phyloP scores from a whole-genome alignment of 2,797 vertebrate species.

The Sebastes aleutianus region DNA sequence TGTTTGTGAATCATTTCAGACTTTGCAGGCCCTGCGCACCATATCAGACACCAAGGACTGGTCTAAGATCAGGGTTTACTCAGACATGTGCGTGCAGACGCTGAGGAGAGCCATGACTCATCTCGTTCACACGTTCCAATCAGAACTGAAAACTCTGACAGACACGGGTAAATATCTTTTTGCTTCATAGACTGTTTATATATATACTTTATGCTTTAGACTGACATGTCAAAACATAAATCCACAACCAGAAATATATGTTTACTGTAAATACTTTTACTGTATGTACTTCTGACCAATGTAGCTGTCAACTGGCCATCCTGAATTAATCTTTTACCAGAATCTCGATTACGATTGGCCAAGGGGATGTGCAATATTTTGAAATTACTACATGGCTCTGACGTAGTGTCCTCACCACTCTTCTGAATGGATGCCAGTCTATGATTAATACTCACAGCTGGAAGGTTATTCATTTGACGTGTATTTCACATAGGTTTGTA shows the following conservation, averaged over 20 bases:
- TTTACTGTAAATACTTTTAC: neutral
- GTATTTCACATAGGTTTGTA: neutral
- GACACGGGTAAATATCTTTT: conserved; percentile 28
- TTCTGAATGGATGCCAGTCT: neutral
- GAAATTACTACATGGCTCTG: neutral
- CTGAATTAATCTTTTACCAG: neutral
- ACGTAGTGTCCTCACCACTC: neutral
- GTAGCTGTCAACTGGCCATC: neutral
- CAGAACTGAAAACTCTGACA: conserved; percentile 43
- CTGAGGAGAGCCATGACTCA: conserved; percentile 41
- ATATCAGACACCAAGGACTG: conserved; percentile 21
- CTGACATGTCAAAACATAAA: neutral
- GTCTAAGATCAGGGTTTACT: conserved; percentile 40
- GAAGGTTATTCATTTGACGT: neutral
- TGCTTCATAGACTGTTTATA: neutral
- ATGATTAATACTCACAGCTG: neutral
- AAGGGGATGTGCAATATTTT: neutral
- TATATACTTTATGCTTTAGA: neutral
- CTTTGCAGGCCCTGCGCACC: conserved; percentile 19
- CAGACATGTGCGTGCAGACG: conserved; percentile 54
- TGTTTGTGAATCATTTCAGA: conserved; percentile 40
- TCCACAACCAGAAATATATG: neutral
- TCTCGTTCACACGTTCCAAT: conserved; percentile 30
- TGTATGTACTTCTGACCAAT: neutral
- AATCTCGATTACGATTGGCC: neutral